Conservation (phyloP, 2,888 invertebrate species). For the Ornithoptera priamus region DNA sequence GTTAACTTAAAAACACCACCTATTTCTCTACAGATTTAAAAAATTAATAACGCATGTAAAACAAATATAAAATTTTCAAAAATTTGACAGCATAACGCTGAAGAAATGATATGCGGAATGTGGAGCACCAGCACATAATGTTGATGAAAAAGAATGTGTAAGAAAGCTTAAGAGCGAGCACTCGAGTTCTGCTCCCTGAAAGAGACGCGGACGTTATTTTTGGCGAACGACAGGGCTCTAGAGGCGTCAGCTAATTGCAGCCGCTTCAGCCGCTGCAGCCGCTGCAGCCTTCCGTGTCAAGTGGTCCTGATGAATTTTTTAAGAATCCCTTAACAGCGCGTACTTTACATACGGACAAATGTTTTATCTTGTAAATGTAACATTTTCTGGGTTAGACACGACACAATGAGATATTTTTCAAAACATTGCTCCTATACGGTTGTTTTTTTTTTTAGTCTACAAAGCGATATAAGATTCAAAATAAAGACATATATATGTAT, state of each 20-base stretch:
- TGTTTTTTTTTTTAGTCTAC: too few species aligned
- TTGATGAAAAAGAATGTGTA: slow-evolving; percentile 14
- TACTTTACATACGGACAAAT: background rate
- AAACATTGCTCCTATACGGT: too few species aligned
- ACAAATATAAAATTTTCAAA: background rate
- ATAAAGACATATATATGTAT: too few species aligned
- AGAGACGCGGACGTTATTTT: slow-evolving; percentile 27
- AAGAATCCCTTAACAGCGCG: slow-evolving; percentile 15
- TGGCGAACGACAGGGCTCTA: slow-evolving; percentile 28
- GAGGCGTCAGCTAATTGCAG: slow-evolving; percentile 30
- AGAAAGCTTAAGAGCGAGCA: slow-evolving; percentile 12
- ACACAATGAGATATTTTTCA: too few species aligned
- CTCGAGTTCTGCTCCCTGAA: slow-evolving; percentile 19
- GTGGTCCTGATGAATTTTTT: slow-evolving; percentile 24
- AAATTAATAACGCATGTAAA: too few species aligned
- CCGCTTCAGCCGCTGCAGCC: slow-evolving; percentile 6
- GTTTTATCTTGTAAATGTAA: background rate
- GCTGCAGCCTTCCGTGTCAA: slow-evolving; percentile 25
- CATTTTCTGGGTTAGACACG: too few species aligned
- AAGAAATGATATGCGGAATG: slow-evolving; percentile 7
- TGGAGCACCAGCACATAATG: slow-evolving; percentile 14
- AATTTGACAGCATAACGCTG: background rate
- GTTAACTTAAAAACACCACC: too few species aligned
- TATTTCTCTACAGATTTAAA: too few species aligned
- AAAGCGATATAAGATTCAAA: too few species aligned